Evolutionary conservation across 2,888 invertebrate genomes (phyloP).

Genomic region (Serrognathus titanus): DNA sequence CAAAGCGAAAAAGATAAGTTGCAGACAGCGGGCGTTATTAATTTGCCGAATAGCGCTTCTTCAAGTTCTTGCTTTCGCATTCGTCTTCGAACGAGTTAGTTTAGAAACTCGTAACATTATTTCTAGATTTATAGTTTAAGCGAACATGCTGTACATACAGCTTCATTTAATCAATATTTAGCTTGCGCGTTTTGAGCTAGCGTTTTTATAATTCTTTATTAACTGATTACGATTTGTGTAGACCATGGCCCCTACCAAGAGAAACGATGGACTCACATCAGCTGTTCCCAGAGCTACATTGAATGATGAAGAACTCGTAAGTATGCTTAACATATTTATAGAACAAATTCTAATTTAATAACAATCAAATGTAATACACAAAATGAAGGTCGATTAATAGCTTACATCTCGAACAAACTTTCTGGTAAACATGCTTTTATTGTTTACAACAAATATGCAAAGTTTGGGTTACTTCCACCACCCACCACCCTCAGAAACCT

Average conservation of each 20-base stretch:
- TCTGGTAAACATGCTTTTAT: too few species aligned
- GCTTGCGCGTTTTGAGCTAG: neutral
- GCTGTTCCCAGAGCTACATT: slow-evolving; percentile 95
- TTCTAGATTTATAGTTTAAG: neutral
- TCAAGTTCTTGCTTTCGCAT: neutral
- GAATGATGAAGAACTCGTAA: slow-evolving; percentile 98
- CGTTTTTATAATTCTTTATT: neutral
- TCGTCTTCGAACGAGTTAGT: neutral
- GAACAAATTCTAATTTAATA: too few species aligned
- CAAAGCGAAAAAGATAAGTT: too few species aligned
- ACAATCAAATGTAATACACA: too few species aligned
- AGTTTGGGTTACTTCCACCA: too few species aligned
- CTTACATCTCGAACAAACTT: too few species aligned
- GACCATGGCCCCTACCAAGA: slow-evolving; percentile 99
- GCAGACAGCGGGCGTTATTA: too few species aligned
- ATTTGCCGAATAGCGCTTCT: neutral
- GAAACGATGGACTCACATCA: slow-evolving; percentile 95
- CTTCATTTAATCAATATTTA: neutral
- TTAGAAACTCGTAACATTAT: neutral
- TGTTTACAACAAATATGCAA: too few species aligned
- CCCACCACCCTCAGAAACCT: too few species aligned
- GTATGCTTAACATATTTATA: slow-evolving; percentile 39
- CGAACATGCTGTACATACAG: neutral
- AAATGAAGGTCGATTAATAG: too few species aligned
- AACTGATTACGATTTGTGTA: slow-evolving; percentile 44